Evolutionary conservation across 92 coral and sea anemone genomes (phyloP).

Genomic region (Pocillopora meandrina): DNA sequence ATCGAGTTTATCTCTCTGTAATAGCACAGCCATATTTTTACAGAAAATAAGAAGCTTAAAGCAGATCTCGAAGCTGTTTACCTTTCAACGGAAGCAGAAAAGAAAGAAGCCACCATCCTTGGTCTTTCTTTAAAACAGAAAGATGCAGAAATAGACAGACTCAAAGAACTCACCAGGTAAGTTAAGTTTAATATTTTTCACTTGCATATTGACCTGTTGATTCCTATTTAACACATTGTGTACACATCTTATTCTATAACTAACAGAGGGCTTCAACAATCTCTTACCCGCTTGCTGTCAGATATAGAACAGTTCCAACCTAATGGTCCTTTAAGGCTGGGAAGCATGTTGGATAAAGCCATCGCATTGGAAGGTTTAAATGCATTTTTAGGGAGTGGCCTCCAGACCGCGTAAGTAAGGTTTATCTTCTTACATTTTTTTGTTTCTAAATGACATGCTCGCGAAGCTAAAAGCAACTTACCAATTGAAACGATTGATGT

Average conservation of each 20-base stretch:
- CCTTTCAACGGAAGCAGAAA: constrained; percentile 76
- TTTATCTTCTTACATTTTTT: neutral
- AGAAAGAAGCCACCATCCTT: constrained; percentile 81
- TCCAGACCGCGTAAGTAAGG: constrained; percentile 38
- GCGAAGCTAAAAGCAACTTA: too few relatives aligned
- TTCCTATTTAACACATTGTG: neutral
- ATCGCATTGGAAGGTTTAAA: constrained; percentile 40
- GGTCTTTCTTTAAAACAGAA: constrained; percentile 81
- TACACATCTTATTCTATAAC: constrained; percentile 18
- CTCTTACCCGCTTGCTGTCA: constrained; percentile 72
- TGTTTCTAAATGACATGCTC: neutral
- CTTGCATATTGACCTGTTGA: neutral
- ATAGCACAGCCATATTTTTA: neutral
- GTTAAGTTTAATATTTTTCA: neutral
- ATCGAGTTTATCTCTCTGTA: too few relatives aligned
- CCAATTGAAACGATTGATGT: too few relatives aligned
- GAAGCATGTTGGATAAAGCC: constrained; percentile 28
- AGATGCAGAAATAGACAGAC: constrained; percentile 91
- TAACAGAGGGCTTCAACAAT: constrained; percentile 85
- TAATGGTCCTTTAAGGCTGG: constrained; percentile 36
- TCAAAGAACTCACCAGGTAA: constrained; percentile 88
- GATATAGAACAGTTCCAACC: constrained; percentile 84
- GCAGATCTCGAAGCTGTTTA: constrained; percentile 77
- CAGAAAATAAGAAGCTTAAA: constrained; percentile 65
- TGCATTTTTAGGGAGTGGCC: constrained; percentile 28